Base-by-base conservation (phyloP, 2,888 invertebrate genomes). In the Nymphalis polychloros region DNA sequence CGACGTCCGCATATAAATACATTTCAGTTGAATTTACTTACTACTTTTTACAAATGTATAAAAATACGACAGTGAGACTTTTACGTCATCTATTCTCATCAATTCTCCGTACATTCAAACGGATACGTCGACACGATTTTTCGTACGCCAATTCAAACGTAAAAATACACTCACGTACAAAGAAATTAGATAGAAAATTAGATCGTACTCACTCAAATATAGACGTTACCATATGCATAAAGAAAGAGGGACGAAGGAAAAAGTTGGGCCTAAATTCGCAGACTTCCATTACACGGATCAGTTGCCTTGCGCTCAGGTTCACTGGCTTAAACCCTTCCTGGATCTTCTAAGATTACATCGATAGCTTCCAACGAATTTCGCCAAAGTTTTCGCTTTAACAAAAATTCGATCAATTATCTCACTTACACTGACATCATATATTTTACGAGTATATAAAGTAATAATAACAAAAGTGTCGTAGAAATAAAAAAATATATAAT, bases 221-320 rank as follows among this genome's bases (percentile, higher is more conserved):
- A 74, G 65, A 76, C 69, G 68, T 74, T 72, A 76, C 72, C 76
- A 76, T 81, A 82, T 81, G 79, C 79, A 81, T 82, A 82, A 81
- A 77, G 77, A 77, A 70, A 73, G 74, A 69, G 70, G 76, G 75
- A 77, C 76, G 77, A 75, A 75, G 76, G 79, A 78, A 72, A 67
- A 68, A 35, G 70, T 63, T 53, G 78, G 76, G 79, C 80, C 80
- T 79, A 80, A 84, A 81, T 79, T 84, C 81, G 73, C 81, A 85
- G 85, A 86, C 84, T 89, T 88, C 84, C 82, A 90, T 92, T 90
- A 89, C 88, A 88, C 86, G 90, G 86, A 80, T 89, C 87, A 85
- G 80, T 88, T 82, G 86, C 81, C 84, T 83, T 81, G 79, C 79
- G 82, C 82, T 83, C 86, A 84, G 86, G 82, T 83, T 86, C 84